These are phyloP conservation scores for Stenoptilia bipunctidactyla DNA, from an alignment of 2,888 invertebrate species.

Conservation along the genomic window DNA sequence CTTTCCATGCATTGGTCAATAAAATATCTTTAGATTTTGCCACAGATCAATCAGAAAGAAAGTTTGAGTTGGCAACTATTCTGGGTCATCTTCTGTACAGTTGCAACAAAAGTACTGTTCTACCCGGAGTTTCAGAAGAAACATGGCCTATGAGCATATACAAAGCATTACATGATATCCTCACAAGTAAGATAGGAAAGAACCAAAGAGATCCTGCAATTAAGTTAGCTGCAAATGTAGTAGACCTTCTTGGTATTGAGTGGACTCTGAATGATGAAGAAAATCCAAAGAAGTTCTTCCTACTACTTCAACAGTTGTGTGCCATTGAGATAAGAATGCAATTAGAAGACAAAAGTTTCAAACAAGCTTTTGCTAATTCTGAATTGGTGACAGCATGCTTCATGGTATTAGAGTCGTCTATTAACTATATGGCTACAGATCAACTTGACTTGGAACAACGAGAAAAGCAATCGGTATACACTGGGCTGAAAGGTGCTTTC, in stretches of 20 bases:
- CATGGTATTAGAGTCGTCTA: conserved; percentile 82
- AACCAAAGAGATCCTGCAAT: conserved; percentile 91
- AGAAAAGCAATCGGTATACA: conserved; percentile 91
- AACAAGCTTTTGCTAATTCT: conserved; percentile 81
- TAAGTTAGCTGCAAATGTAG: conserved; percentile 82
- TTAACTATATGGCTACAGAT: conserved; percentile 84
- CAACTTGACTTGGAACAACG: conserved; percentile 88
- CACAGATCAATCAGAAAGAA: conserved; percentile 88
- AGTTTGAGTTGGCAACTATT: conserved; percentile 89
- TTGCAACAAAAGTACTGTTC: conserved; percentile 76
- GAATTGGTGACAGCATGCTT: conserved; percentile 88
- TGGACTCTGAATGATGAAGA: conserved; percentile 87
- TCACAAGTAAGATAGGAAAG: conserved; percentile 88
- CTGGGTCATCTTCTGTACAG: conserved; percentile 81
- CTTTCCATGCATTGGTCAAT: conserved; percentile 85
- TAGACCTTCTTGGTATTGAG: conserved; percentile 86
- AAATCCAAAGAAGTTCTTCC: conserved; percentile 84
- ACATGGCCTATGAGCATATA: conserved; percentile 87
- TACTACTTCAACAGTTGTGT: conserved; percentile 85
- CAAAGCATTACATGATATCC: conserved; percentile 85
- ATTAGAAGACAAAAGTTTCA: conserved; percentile 87
- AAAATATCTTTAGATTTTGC: conserved; percentile 90
- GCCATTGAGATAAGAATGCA: conserved; percentile 96
- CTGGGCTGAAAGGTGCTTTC: conserved; percentile 90
- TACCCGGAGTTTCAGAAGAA: conserved; percentile 76